Percentiles rank a stretch among this genome's conserved stretches.
Evolutionary conservation across 1,140 invertebrate genomes (phyloP).

Genomic region (Glomeris maerens): DNA sequence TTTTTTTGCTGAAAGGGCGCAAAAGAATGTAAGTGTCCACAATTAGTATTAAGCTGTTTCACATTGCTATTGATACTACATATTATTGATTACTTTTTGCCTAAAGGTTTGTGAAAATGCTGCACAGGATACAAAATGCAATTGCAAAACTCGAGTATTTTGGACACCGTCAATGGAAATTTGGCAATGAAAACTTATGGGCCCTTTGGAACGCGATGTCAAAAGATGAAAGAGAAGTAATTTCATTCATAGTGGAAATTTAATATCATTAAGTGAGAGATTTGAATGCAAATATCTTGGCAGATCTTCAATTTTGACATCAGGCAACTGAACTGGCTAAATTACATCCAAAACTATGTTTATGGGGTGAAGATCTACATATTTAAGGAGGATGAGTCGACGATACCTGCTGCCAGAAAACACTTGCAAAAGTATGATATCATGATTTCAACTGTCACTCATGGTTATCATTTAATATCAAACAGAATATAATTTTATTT

Average conservation of each 20-base stretch:
- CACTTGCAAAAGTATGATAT: constrained; percentile 1
- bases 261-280: too few species aligned
- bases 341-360: neutral
- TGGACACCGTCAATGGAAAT: neutral
- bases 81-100: neutral
- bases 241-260: too few species aligned
- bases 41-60: too few species aligned
- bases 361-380: neutral
- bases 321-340: neutral
- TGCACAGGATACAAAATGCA: neutral
- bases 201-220: neutral
- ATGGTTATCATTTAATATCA: too few species aligned
- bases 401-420: neutral
- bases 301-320: constrained; percentile 7
- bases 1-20: too few species aligned
- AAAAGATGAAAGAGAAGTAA: neutral
- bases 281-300: too few species aligned
- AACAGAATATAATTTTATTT: too few species aligned
- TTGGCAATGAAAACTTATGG: neutral
- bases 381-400: constrained; percentile 1
- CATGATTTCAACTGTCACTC: too few species aligned
- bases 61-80: too few species aligned
- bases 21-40: too few species aligned
- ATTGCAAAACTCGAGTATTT: neutral
- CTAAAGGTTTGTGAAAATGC: neutral